Percentiles rank a stretch among this genome's conserved stretches.
phyloP scores from a whole-genome alignment of 2,113 vertebrate species.

The Gadus chalcogrammus region DNA sequence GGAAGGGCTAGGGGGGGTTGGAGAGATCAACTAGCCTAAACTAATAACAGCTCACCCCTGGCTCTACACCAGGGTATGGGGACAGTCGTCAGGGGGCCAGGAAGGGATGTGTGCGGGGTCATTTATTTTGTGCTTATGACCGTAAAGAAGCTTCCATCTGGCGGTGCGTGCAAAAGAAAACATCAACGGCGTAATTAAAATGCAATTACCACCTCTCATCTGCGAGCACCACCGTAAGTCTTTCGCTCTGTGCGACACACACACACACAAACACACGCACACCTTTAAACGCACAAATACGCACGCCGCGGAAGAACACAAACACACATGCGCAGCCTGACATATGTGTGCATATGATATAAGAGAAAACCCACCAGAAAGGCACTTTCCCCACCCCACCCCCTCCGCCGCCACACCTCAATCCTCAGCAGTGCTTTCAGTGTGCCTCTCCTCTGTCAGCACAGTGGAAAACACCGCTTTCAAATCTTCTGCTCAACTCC shows the following conservation, averaged over 20 bases:
- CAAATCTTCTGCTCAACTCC: conserved; percentile 53
- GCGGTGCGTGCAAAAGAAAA: conserved; percentile 78
- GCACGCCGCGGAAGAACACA: not conserved
- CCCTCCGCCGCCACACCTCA: conserved; percentile 6
- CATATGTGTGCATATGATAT: conserved; percentile 3
- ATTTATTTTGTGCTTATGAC: conserved; percentile 85
- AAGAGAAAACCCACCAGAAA: not conserved
- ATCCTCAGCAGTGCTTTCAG: conserved; percentile 18
- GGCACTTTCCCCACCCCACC: too few species aligned
- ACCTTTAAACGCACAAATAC: not conserved
- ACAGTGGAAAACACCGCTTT: conserved; percentile 44
- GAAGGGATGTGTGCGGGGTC: conserved; percentile 53
- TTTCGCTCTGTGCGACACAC: conserved; percentile 89
- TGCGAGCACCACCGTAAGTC: conserved; percentile 79
- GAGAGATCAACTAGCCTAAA: conserved; percentile 36
- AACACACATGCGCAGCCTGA: conserved; percentile 20
- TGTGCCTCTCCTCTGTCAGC: conserved; percentile 28
- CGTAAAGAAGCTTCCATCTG: conserved; percentile 95
- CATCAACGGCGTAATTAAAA: conserved; percentile 99
- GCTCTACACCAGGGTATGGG: conserved; percentile 43
- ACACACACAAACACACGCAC: conserved; percentile 59
- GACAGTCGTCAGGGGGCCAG: conserved; percentile 43
- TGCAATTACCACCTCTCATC: conserved; percentile 92
- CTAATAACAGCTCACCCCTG: conserved; percentile 44
- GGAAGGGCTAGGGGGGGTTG: conserved; percentile 18